Evolutionary conservation across 2,113 vertebrate species (phyloP), one percentile per base, ranked within the genome.

Genomic region (Hippolais icterina): DNA sequence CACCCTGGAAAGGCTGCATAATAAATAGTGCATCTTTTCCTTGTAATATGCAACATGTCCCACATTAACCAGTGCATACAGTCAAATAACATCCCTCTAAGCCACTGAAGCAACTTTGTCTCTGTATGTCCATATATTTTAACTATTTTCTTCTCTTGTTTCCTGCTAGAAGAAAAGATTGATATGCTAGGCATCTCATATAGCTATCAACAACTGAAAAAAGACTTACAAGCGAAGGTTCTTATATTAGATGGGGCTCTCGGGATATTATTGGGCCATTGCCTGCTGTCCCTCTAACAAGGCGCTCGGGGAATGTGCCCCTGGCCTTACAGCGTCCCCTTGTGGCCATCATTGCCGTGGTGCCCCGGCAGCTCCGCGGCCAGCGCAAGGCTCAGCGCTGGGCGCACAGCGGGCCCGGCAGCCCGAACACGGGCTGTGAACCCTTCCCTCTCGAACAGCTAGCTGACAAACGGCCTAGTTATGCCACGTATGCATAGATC

Each of bases 311-410:
- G 24, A 23, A 50, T 5, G 8, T 11, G 31, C 35, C 39, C 68
- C 41, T 37, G 23, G 11, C 65, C 64, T 41, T 42, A 17, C 44
- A 81, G 76, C 56, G n/a, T 31, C 37, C 41, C 74, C 65, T 47
- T 60, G 93, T 68, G 96, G 60, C n/a, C 52, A 42, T 69, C 16
- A 2, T 7, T 1, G 20, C n/a, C 25, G 5, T 6, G 59, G n/a
- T n/a, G 52, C 72, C 20, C 19, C 31, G 31, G 56, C n/a, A 8
- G 23, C n/a, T 6, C 15, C 28, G 2, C 11, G 24, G 54, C 23
- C 47, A 2, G 54, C 47, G 0, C 54, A 4, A 0, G 33, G 74
- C 46, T 13, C 39, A 5, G 64, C 15, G 12, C 61, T 20, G 49
- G 46, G 15, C n/a, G 12, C 47, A 1, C 9, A 13, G 23, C 50